Evolutionary conservation across 2,888 invertebrate species (phyloP).

Genomic region (Drosophila pseudotalamancana): DNA sequence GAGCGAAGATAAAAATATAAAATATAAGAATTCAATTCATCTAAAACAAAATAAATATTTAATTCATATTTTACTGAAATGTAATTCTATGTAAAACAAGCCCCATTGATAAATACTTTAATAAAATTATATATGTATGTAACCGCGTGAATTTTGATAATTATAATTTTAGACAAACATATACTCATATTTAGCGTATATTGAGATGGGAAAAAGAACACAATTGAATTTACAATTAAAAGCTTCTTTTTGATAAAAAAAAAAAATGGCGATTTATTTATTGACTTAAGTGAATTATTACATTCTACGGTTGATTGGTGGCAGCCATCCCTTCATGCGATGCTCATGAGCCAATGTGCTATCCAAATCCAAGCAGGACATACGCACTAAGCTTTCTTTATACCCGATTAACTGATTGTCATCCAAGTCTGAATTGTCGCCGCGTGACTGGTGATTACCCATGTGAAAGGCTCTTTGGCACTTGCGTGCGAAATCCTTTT

Average conservation of each 20-base stretch:
- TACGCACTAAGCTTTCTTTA: conserved; percentile 2
- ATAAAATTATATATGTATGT: conserved; percentile 33
- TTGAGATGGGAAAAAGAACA: not conserved
- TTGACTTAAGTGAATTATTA: not conserved
- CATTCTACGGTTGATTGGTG: not conserved
- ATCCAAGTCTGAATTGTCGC: not conserved
- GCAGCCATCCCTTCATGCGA: conserved; percentile 16
- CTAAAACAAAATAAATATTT: conserved; percentile 6
- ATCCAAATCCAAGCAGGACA: conserved; percentile 4
- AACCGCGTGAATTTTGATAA: conserved; percentile 8
- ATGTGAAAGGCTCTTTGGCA: not conserved
- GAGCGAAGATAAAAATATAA: conserved; percentile 15
- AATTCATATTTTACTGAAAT: conserved; percentile 31
- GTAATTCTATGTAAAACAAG: conserved; percentile 39
- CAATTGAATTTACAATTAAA: not conserved
- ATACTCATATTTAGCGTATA: not conserved
- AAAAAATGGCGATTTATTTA: not conserved
- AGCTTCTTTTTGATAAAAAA: conserved; percentile 1
- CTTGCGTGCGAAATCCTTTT: not conserved
- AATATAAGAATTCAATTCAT: conserved; percentile 40
- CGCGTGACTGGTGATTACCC: not conserved
- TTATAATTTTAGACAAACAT: conserved; percentile 11
- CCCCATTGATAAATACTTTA: conserved; percentile 35
- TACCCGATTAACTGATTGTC: not conserved
- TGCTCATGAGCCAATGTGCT: conserved; percentile 11